Conservation (phyloP, 1,140 invertebrate species). For the Streblospio benedicti region DNA sequence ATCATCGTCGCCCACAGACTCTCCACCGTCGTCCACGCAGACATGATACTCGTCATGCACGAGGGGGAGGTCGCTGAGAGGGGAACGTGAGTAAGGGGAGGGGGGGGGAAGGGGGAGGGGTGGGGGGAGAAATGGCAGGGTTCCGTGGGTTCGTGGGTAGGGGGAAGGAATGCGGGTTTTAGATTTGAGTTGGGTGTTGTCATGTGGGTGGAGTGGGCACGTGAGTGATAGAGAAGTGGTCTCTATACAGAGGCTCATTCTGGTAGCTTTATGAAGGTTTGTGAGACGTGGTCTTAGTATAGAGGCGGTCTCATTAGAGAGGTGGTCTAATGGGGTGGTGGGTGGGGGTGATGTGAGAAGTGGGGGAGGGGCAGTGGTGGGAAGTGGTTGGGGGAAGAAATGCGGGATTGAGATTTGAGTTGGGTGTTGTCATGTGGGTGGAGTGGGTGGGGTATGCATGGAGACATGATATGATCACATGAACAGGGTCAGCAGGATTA, state of each 20-base stretch:
- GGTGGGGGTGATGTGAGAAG: no score
- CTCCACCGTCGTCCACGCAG: slow-evolving; percentile 85
- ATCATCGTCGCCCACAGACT: slow-evolving; percentile 82
- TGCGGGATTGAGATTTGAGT: not conserved
- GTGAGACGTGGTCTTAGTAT: no score
- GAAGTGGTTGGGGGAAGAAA: not conserved
- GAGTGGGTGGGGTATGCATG: not conserved
- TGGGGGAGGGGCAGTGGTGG: no score
- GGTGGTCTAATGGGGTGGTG: slow-evolving; percentile 24
- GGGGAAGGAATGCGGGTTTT: not conserved
- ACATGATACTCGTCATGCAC: slow-evolving; percentile 82
- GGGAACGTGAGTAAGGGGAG: slow-evolving; percentile 58
- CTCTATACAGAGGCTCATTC: not conserved
- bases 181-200: not conserved
- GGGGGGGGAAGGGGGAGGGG: not conserved
- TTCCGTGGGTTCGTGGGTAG: not conserved
- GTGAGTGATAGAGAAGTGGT: not conserved
- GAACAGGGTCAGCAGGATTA: no score
- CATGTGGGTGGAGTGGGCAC: not conserved
- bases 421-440: not conserved
- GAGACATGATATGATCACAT: not conserved
- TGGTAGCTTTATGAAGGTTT: no score
- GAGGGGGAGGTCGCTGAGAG: slow-evolving; percentile 85
- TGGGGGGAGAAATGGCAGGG: no score
- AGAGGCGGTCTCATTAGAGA: no score